These are phyloP conservation scores for Acanthornis magna DNA, from an alignment of 2,797 vertebrate species.

Conservation along the genomic window DNA sequence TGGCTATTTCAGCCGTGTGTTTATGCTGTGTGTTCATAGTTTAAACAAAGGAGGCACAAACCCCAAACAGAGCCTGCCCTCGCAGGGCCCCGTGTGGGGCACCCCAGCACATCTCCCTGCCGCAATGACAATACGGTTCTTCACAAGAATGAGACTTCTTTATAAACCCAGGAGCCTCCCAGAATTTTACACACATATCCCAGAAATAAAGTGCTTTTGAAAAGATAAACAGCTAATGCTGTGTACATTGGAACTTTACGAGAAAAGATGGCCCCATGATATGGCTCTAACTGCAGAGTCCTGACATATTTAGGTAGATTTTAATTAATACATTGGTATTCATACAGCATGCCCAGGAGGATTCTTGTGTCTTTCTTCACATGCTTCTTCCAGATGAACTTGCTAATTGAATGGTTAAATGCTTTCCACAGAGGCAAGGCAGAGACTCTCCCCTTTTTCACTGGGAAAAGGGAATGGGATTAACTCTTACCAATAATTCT, in stretches of 20 bases:
- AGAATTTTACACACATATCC: neutral
- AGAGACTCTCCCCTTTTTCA: neutral
- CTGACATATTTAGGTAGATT: neutral
- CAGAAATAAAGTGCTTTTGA: neutral
- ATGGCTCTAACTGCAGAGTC: neutral
- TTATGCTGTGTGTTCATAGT: neutral
- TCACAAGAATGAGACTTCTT: neutral
- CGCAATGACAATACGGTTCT: neutral
- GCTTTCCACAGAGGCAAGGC: neutral
- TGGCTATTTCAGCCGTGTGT: neutral
- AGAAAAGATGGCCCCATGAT: neutral
- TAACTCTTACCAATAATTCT: neutral
- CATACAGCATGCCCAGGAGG: neutral
- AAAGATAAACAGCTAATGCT: neutral
- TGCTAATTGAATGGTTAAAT: conserved; percentile 48
- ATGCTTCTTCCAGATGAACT: conserved; percentile 29
- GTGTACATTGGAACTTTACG: neutral
- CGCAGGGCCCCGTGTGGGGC: neutral
- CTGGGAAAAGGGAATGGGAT: neutral
- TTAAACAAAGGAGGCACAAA: conserved; percentile 28
- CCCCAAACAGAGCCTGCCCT: neutral
- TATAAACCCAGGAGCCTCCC: neutral
- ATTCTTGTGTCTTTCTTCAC: neutral
- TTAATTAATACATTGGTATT: conserved; percentile 46
- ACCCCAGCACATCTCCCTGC: neutral